Percentiles rank a stretch among this genome's conserved stretches.
Conservation (phyloP, 2,113 vertebrate species). For the Actenoides hombroni region DNA sequence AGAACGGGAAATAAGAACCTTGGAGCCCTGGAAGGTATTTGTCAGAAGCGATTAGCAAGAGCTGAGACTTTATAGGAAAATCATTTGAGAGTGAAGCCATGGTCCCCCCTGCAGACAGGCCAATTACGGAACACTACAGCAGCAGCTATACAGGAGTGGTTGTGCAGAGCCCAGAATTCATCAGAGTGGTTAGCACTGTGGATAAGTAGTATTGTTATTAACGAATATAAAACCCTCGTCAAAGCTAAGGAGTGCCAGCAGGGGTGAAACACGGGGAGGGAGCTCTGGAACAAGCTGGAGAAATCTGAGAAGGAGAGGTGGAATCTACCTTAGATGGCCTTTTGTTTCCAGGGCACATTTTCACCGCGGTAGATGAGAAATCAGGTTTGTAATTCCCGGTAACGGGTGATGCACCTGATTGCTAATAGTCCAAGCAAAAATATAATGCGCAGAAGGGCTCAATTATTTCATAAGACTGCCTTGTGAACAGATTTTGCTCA, state of each 20-base stretch:
- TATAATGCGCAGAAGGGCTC: not conserved
- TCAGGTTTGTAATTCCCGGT: not conserved
- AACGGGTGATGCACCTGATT: not conserved
- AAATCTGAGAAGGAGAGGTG: not conserved
- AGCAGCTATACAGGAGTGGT: not conserved
- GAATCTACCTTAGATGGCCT: not conserved
- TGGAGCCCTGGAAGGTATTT: not conserved
- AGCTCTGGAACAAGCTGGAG: not conserved
- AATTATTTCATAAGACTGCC: constrained; percentile 34
- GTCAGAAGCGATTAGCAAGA: constrained; percentile 20
- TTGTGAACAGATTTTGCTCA: constrained; percentile 57
- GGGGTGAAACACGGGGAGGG: not conserved
- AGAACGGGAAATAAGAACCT: not conserved
- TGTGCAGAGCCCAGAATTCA: not conserved
- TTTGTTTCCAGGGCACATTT: not conserved
- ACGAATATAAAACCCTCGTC: not conserved
- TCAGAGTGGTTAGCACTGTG: not conserved
- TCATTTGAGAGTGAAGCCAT: not conserved
- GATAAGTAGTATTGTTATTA: not conserved
- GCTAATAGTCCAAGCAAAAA: not conserved
- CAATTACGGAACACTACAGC: not conserved
- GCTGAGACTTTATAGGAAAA: not conserved
- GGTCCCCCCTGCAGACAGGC: not conserved
- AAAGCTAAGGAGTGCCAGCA: not conserved
- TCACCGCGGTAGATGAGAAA: not conserved